Evolutionary conservation across 2,888 invertebrate species (phyloP).

Genomic region (Macroteleia sp.): DNA sequence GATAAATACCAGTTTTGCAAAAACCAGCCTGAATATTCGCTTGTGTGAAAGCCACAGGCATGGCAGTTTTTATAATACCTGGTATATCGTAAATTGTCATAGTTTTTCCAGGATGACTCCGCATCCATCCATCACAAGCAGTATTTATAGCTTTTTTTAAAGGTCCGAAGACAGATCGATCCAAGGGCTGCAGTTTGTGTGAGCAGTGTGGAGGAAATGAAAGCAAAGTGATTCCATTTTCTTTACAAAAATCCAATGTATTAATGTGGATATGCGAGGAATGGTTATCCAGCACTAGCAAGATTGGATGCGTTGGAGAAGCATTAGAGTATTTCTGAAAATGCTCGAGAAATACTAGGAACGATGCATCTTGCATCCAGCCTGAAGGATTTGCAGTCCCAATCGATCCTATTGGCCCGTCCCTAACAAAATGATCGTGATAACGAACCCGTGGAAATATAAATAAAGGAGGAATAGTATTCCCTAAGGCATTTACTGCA

Average conservation of each 20-base stretch:
- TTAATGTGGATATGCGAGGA: not conserved
- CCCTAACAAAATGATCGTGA: not conserved
- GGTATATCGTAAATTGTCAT: conserved; percentile 74
- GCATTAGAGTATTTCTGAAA: not conserved
- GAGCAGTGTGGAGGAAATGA: conserved; percentile 76
- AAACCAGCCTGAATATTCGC: conserved; percentile 69
- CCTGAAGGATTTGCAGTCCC: not conserved
- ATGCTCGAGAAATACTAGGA: not conserved
- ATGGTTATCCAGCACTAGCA: conserved; percentile 72
- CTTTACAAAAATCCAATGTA: conserved; percentile 71
- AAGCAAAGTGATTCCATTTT: conserved; percentile 75
- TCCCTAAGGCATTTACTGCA: conserved; percentile 57
- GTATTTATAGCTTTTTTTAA: conserved; percentile 74
- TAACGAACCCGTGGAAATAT: not conserved
- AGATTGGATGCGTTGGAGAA: conserved; percentile 8
- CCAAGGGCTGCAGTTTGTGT: conserved; percentile 77
- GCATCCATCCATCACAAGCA: conserved; percentile 73
- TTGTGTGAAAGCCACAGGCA: conserved; percentile 47
- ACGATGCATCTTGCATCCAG: not conserved
- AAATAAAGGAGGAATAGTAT: conserved; percentile 8
- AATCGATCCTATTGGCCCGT: not conserved
- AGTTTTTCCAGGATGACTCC: conserved; percentile 64
- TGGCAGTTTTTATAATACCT: conserved; percentile 54
- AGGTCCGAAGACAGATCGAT: conserved; percentile 67
- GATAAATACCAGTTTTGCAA: not conserved